Conservation (phyloP, 2,113 vertebrate species). For the Peromyscus maniculatus region DNA sequence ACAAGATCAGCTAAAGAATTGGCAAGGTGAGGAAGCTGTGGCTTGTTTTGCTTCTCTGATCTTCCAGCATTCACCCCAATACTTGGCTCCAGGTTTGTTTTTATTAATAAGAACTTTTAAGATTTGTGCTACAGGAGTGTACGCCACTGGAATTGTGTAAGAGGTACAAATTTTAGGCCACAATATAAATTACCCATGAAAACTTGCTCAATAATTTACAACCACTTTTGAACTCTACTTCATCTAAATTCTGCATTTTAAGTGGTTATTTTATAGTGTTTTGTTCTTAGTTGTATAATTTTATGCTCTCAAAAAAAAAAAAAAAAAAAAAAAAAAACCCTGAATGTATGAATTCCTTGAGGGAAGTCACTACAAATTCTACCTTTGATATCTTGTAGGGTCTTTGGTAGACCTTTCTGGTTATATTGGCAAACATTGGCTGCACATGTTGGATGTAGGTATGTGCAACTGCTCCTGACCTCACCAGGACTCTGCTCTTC, state of each 20-base stretch:
- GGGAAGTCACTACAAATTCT: not conserved
- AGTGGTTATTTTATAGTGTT: not conserved
- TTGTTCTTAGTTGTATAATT: not conserved
- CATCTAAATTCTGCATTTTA: not conserved
- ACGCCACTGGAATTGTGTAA: not conserved
- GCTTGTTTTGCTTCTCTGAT: too few species aligned
- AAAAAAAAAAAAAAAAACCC: not conserved
- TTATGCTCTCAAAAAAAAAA: not conserved
- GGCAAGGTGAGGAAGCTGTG: too few species aligned
- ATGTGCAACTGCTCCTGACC: rapidly evolving
- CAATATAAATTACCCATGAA: not conserved
- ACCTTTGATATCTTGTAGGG: not conserved
- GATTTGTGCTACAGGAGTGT: not conserved
- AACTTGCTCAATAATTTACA: not conserved
- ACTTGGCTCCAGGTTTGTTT: too few species aligned
- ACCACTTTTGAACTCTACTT: not conserved
- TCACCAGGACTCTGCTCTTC: not conserved
- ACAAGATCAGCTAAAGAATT: too few species aligned
- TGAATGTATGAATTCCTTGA: not conserved
- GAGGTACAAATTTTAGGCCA: not conserved
- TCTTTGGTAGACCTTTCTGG: not conserved
- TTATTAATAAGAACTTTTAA: too few species aligned
- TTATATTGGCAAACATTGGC: not conserved
- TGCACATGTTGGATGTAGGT: rapidly evolving
- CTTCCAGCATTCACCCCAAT: too few species aligned